phyloP scores from a whole-genome alignment of 1,140 invertebrate genomes.

The Pseudomyrmex dendroicus region DNA sequence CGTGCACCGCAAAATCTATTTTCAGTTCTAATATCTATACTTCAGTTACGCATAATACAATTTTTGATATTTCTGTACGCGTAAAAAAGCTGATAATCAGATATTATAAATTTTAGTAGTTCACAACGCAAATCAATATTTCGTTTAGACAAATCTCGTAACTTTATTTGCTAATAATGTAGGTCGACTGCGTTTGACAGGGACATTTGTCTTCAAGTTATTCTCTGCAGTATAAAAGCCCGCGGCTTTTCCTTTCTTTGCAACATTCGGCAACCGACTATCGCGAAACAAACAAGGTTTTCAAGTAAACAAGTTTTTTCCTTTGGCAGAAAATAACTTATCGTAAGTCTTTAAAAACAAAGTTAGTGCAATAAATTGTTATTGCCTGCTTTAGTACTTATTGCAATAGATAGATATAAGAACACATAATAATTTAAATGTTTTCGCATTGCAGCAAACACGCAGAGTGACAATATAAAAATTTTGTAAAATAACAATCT shows the following conservation, averaged over 20 bases:
- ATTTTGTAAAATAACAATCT: neutral
- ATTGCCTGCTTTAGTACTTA: too few species aligned
- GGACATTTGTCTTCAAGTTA: conserved; percentile 71
- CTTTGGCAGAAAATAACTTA: neutral
- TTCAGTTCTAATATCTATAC: neutral
- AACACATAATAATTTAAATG: neutral
- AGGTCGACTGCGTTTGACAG: conserved; percentile 74
- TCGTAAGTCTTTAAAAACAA: too few species aligned
- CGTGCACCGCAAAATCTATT: neutral
- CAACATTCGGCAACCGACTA: conserved; percentile 65
- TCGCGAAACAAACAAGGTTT: conserved; percentile 38
- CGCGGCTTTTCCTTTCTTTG: conserved; percentile 51
- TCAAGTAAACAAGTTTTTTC: neutral
- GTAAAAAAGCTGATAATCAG: neutral
- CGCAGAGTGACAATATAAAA: too few species aligned
- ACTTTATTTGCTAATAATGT: conserved; percentile 62
- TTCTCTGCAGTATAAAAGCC: conserved; percentile 80
- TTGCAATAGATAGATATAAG: too few species aligned
- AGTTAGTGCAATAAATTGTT: too few species aligned
- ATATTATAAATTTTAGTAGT: conserved; percentile 52
- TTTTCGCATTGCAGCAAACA: neutral
- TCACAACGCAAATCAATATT: conserved; percentile 49
- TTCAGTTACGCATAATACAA: neutral
- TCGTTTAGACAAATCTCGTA: conserved; percentile 28
- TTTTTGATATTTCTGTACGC: neutral